Evolutionary conservation across 1,140 invertebrate species (phyloP), one percentile per base, ranked within the genome.

Genomic region (Archivesica marissinica): DNA sequence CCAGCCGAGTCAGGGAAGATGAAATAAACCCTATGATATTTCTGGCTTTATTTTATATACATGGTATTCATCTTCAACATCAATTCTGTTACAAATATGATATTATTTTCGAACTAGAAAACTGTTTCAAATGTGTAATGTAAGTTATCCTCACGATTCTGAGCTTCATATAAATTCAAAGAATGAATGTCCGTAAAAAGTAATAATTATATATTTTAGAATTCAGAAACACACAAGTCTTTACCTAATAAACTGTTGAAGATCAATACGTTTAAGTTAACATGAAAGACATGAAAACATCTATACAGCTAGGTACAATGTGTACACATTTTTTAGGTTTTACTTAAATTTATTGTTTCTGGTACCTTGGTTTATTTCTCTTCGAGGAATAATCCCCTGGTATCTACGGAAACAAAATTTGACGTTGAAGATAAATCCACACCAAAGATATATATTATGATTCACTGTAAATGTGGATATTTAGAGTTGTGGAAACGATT

Each of bases 41-140:
- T 52, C 50, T 7, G 6, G 23, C 50, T 11, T n/a, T 52, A 3
- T 28, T 28, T 6, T 2, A 38, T 2, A 20, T 23, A 23, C 30
- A 64, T 79, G 77, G 30, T 64, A 79, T 66, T 79, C 77, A 79
- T 79, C 77, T 79, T 79, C 77, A 79, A 79, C 77, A 68, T 79
- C 77, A 79, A 79, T 66, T 50, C 33, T 33, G 9, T 38, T 7
- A 56, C 72, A 56, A 0, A 54, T 20, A 35, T 56, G 1, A 56
- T 52, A 38, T 23, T 76, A 35, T 56, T 41, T 28, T 17, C n/a
- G n/a, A n/a, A n/a, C n/a, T n/a, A n/a, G n/a, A n/a, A n/a, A n/a
- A n/a, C n/a, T n/a, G n/a, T n/a, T n/a, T n/a, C n/a, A n/a, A n/a
- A n/a, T n/a, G n/a, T n/a, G n/a, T n/a, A n/a, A n/a, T n/a, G n/a